phyloP scores from a whole-genome alignment of 2,888 invertebrate species.

The Drosophila yooni region DNA sequence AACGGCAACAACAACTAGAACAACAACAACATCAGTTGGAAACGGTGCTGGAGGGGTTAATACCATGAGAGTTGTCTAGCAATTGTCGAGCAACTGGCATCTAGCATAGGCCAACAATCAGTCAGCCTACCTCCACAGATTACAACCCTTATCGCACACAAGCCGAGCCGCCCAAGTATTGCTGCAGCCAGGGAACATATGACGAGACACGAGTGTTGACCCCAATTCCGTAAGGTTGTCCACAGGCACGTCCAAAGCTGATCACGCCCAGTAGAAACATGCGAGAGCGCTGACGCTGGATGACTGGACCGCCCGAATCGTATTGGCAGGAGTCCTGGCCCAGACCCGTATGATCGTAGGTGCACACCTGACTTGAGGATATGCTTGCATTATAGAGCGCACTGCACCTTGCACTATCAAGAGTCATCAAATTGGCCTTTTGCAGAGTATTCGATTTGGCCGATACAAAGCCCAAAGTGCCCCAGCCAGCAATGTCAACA shows the following conservation, averaged over 20 bases:
- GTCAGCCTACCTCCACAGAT: background rate
- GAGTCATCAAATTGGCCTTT: slow-evolving; percentile 85
- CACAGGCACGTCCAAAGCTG: slow-evolving; percentile 86
- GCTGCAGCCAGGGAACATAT: slow-evolving; percentile 86
- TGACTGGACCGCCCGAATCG: slow-evolving; percentile 87
- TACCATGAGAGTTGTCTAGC: slow-evolving; percentile 32
- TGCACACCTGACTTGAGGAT: slow-evolving; percentile 64
- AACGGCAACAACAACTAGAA: slow-evolving; percentile 23
- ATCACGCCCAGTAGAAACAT: slow-evolving; percentile 86
- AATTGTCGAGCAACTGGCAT: slow-evolving; percentile 27
- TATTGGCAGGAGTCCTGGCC: slow-evolving; percentile 86
- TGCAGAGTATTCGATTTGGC: slow-evolving; percentile 85
- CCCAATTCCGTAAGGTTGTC: slow-evolving; percentile 83
- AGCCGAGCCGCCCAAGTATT: slow-evolving; percentile 69
- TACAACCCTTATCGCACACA: slow-evolving; percentile 55
- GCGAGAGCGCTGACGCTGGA: slow-evolving; percentile 83
- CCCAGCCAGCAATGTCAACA: slow-evolving; percentile 86
- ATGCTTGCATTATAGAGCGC: slow-evolving; percentile 57
- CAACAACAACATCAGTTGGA: slow-evolving; percentile 17
- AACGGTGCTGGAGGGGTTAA: slow-evolving; percentile 35
- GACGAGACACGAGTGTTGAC: slow-evolving; percentile 87
- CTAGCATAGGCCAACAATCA: slow-evolving; percentile 16
- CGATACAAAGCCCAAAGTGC: slow-evolving; percentile 86
- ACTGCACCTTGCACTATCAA: slow-evolving; percentile 67
- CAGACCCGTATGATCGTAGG: slow-evolving; percentile 69